Percentiles rank a stretch among this genome's conserved stretches.
Conservation (phyloP, 1,140 invertebrate genomes). For the Drosophila asahinai region DNA sequence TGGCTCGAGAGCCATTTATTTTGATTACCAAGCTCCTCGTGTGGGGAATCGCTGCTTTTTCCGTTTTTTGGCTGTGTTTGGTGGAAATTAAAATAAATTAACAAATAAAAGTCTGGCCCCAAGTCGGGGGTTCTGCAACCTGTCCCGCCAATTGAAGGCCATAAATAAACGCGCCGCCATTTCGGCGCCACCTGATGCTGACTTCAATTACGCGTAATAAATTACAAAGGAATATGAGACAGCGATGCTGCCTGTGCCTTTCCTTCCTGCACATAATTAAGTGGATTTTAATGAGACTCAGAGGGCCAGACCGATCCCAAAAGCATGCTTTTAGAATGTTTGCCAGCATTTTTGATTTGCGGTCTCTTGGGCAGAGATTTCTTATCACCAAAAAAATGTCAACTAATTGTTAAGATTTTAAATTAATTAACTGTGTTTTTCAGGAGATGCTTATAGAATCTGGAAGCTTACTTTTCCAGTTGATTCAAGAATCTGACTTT, state of each 20-base stretch:
- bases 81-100: conserved; percentile 72
- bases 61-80: conserved; percentile 3
- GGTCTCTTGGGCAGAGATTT: conserved; percentile 29
- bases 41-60: conserved; percentile 3
- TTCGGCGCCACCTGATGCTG: conserved; percentile 46
- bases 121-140: conserved; percentile 13
- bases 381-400: background rate
- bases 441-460: background rate
- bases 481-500: too few species aligned
- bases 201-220: conserved; percentile 77
- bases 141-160: conserved; percentile 41
- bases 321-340: conserved; percentile 3
- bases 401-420: background rate
- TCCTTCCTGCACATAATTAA: conserved; percentile 69
- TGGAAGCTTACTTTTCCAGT: too few species aligned
- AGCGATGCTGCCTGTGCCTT: conserved; percentile 32
- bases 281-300: conserved; percentile 75
- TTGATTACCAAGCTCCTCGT: conserved; percentile 48
- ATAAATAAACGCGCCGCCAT: conserved; percentile 45
- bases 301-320: too few species aligned
- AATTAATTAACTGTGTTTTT: background rate
- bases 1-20: conserved; percentile 62
- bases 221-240: conserved; percentile 57
- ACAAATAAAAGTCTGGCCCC: conserved; percentile 41
- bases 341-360: conserved; percentile 49